Conservation (phyloP, 2,113 vertebrate genomes). For the Silurus meridionalis region DNA sequence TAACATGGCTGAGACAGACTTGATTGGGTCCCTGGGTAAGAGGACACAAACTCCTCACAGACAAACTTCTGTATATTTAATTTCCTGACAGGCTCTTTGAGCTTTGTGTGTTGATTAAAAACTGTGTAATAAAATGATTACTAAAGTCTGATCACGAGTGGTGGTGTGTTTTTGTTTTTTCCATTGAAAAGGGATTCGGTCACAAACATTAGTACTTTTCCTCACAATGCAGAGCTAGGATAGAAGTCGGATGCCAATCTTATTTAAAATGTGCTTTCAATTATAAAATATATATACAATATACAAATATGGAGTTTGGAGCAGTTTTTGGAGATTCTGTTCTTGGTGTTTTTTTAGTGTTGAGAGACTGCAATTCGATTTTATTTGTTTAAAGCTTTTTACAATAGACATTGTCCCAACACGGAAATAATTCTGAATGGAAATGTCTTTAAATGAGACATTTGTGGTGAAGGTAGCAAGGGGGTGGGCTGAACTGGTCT, state of each 20-base stretch:
- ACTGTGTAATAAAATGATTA: constrained; percentile 99
- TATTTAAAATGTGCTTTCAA: too few relatives aligned
- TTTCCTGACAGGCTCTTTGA: constrained; percentile 97
- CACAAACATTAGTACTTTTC: background rate
- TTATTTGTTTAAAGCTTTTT: too few relatives aligned
- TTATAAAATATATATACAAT: too few relatives aligned
- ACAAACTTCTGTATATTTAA: constrained; percentile 99
- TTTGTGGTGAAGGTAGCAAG: too few relatives aligned
- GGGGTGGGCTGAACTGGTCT: too few relatives aligned
- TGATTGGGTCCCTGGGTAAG: constrained; percentile 94
- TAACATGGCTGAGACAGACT: constrained; percentile 96
- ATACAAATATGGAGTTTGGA: too few relatives aligned
- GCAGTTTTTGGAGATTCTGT: too few relatives aligned
- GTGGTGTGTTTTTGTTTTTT: constrained; percentile 7
- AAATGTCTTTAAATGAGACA: too few relatives aligned
- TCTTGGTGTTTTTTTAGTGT: too few relatives aligned
- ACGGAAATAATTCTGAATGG: too few relatives aligned
- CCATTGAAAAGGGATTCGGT: background rate
- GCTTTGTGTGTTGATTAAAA: constrained; percentile 99
- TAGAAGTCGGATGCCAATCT: too few relatives aligned
- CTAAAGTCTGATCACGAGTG: constrained; percentile 76
- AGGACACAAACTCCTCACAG: constrained; percentile 93
- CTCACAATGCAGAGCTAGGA: background rate
- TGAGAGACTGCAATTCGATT: background rate
- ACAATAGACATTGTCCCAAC: background rate